Evolutionary conservation across 2,113 vertebrate species (phyloP), one percentile per base, ranked within the genome.

Genomic region (Myxocyprinus asiaticus): DNA sequence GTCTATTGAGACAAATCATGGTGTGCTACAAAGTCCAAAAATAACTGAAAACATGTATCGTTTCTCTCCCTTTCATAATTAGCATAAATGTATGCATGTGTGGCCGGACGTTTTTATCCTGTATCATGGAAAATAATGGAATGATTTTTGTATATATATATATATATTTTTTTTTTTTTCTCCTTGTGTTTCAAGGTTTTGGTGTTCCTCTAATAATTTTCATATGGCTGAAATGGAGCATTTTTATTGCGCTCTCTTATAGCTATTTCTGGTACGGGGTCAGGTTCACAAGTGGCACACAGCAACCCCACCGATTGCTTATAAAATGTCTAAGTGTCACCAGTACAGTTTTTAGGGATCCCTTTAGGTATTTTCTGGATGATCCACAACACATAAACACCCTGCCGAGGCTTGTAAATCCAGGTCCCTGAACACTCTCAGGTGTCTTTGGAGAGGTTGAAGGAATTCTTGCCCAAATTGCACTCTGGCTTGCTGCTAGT

Each of bases 191-290:
- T 81, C 73, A 65, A 53, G 77, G 78, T 43, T 78, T 75, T 50
- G 11, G 55, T 58, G 65, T 64, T 76, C 67, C 71, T 79, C 67
- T 77, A 82, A 51, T 47, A 65, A 80, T 78, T 81, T 82, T 84
- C 75, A 76, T 67, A 71, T 80, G 58, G 77, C 78, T 74, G 58
- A 76, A 81, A 76, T 14, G 9, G 65, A 81, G 71, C 10, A 15
- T 55, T 76, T 80, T 15, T 62, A 74, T 62, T 43, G 67, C 45
- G 14, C 43, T 67, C 51, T 67, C 51, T 73, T 56, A 59, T 45
- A 55, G 76, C 70, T 81, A 44, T 73, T 76, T 83, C 66, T 79
- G 42, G 42, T 50, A 3, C 14, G 15, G 58, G 73, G 11, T 53
- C 58, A 48, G 65, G 58, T 78, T 75, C 80, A 69, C 43, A 63